Percentiles rank a stretch among this genome's conserved stretches.
phyloP scores from a whole-genome alignment of 2,888 invertebrate species.

The Trichopoda pennipes region DNA sequence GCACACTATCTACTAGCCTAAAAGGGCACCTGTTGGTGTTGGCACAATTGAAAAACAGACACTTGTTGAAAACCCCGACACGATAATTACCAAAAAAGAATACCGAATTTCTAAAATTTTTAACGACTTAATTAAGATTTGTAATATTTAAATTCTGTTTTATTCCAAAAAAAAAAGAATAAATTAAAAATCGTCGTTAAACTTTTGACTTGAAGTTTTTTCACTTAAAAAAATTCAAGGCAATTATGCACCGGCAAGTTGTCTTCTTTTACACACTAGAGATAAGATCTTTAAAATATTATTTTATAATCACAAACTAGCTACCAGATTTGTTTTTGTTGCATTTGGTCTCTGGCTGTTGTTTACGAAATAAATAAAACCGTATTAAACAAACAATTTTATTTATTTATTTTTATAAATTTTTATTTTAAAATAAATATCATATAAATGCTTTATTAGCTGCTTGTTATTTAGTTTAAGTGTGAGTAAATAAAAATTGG shows the following conservation, averaged over 20 bases:
- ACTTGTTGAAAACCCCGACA: too few species aligned
- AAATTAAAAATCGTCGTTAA: neutral
- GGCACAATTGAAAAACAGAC: too few species aligned
- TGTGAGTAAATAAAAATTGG: neutral
- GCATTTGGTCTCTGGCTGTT: neutral
- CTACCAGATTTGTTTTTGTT: constrained; percentile 53
- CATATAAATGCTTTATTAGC: constrained; percentile 67
- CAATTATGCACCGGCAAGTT: constrained; percentile 37
- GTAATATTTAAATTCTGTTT: neutral
- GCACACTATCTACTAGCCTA: too few species aligned
- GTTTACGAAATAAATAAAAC: constrained; percentile 57
- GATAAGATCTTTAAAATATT: constrained; percentile 52
- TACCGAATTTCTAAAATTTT: too few species aligned
- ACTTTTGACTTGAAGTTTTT: constrained; percentile 54
- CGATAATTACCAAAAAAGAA: too few species aligned
- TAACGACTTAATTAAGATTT: neutral
- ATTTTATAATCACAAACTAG: constrained; percentile 61
- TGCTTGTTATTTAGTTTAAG: constrained; percentile 20
- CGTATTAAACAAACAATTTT: constrained; percentile 49
- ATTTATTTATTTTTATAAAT: constrained; percentile 26
- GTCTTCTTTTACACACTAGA: constrained; percentile 29
- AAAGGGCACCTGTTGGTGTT: too few species aligned
- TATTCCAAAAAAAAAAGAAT: too few species aligned
- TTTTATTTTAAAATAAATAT: constrained; percentile 59
- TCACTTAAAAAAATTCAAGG: constrained; percentile 45